Conservation (phyloP, 2,888 invertebrate species). For the Gasteruption jaculator region DNA sequence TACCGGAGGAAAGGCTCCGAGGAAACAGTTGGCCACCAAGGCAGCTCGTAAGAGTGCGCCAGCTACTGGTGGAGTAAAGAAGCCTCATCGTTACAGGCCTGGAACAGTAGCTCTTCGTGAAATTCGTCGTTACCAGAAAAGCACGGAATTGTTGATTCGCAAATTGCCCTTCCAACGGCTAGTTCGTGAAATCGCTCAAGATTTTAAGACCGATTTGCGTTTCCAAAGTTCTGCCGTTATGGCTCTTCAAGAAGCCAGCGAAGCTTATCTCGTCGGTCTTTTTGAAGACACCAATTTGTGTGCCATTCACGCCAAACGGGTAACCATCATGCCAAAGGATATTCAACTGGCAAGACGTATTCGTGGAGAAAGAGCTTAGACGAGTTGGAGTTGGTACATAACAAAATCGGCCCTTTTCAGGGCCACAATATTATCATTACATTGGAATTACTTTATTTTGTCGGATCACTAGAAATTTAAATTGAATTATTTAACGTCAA, state of each 20-base stretch:
- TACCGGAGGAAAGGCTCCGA: slow-evolving; percentile 94
- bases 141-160: slow-evolving; percentile 90
- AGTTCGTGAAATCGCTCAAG: slow-evolving; percentile 95
- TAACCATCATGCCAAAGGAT: slow-evolving; percentile 98
- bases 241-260: slow-evolving; percentile 85
- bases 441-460: not conserved
- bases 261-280: slow-evolving; percentile 88
- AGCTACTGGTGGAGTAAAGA: slow-evolving; percentile 93
- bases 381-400: not conserved
- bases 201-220: slow-evolving; percentile 94
- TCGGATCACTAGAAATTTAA: not conserved
- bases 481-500: too few species aligned
- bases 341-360: slow-evolving; percentile 95
- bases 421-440: too few species aligned
- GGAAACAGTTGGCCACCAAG: slow-evolving; percentile 90
- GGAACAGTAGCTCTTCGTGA: slow-evolving; percentile 96
- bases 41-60: slow-evolving; percentile 94
- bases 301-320: slow-evolving; percentile 95
- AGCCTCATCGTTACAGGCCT: slow-evolving; percentile 92
- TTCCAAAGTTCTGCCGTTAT: slow-evolving; percentile 95
- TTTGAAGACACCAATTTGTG: slow-evolving; percentile 98
- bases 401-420: too few species aligned
- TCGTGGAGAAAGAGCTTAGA: slow-evolving; percentile 89
- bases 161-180: slow-evolving; percentile 94
- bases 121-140: slow-evolving; percentile 95